phyloP scores from a whole-genome alignment of 2,113 vertebrate species.

The Condylura cristata region DNA sequence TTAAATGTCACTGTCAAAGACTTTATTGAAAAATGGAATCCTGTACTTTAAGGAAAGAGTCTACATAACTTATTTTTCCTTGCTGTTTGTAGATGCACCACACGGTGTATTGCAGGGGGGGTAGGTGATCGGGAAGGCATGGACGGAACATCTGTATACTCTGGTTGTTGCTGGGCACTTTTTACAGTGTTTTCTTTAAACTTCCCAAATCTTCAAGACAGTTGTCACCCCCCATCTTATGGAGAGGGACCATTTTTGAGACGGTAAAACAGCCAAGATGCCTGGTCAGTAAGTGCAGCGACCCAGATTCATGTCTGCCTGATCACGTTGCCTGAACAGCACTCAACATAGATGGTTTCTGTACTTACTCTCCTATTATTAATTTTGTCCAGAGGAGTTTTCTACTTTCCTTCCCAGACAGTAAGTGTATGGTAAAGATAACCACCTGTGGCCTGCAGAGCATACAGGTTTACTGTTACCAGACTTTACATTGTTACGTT shows the following conservation, averaged over 20 bases:
- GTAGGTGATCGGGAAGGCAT: not conserved
- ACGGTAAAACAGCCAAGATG: not conserved
- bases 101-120: not conserved
- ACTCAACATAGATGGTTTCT: not conserved
- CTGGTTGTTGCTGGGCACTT: not conserved
- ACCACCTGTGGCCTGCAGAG: not conserved
- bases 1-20: constrained; percentile 36
- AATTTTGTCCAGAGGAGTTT: not conserved
- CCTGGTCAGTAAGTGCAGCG: not conserved
- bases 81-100: not conserved
- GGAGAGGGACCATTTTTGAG: not conserved
- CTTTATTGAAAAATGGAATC: not conserved
- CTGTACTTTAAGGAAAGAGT: not conserved
- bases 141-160: not conserved
- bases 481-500: not conserved
- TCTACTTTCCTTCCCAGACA: not conserved
- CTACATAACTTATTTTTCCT: not conserved
- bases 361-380: not conserved
- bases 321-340: not conserved
- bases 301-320: not conserved
- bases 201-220: not conserved
- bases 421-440: not conserved
- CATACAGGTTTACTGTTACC: not conserved
- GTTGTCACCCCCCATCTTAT: not conserved
- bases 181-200: not conserved